Base-by-base conservation (phyloP, 2,113 vertebrate species). In the Australoheros scitulus region DNA sequence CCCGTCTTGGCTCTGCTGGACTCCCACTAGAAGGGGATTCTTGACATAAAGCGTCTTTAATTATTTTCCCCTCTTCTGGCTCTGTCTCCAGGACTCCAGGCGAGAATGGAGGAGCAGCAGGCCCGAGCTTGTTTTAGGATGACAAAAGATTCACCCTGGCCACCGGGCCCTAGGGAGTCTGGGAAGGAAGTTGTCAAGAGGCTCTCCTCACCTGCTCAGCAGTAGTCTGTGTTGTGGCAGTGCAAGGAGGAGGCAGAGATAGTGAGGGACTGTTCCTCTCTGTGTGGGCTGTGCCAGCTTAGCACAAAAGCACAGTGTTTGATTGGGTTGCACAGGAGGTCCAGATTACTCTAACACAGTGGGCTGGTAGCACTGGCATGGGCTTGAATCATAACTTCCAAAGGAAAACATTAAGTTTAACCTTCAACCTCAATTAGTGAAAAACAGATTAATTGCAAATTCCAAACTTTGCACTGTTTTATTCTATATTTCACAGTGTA, bases 1-100 rank as follows among this genome's bases (percentile, higher is more conserved):
- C 87, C 90, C 84, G 70, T 76, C 85, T 84, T 89, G 84, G 91
- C 87, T 90, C 91, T 91, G 88, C 84, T 47, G 61, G 87, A 87
- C 89, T 92, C 92, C 86, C 89, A 91, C 90, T 68, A 92, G 85
- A 93, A 92, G 91, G 94, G 95, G 95, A 95, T 95, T 96, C 95
- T 96, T 96, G 95, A 98, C 95, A 97, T 96, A 97, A 97, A 96
- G 96, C 96, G 95, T 95, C 95, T 97, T 96, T 97, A 97, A 99
- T 97, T 98, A 96, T 97, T 97, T 97, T 94, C 86, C 89, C 81
- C 91, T 82, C 93, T 88, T 89, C 83, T 79, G 86, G 87, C 85
- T 87, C 87, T 76, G 83, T 87, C 86, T 87, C 80, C 83, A 84
- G 89, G 88, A 92, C 88, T 93, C 89, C 86, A 92, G 91, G 92